These are phyloP conservation scores for Anseranas semipalmata DNA, from an alignment of 2,113 vertebrate genomes.

Conservation along the genomic window DNA sequence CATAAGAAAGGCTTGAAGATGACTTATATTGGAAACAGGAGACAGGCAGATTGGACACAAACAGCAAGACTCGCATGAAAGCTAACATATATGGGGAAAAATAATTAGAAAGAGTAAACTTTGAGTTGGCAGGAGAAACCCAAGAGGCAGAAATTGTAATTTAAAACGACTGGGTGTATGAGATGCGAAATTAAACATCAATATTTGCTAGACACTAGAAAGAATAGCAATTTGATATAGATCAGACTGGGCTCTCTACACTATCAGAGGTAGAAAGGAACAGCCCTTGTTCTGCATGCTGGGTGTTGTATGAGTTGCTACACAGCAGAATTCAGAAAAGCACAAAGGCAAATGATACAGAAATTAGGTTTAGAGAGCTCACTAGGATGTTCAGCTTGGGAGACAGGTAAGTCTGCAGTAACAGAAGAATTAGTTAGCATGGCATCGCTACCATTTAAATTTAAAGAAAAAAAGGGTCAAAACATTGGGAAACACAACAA, in stretches of 20 bases:
- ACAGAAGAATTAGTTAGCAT: neutral
- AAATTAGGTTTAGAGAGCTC: neutral
- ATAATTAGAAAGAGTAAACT: conserved; percentile 59
- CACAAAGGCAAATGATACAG: neutral
- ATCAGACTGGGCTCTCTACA: neutral
- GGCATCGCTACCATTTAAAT: neutral
- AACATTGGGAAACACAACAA: neutral
- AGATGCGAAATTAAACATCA: conserved; percentile 54
- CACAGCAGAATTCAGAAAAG: neutral
- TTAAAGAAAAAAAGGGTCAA: neutral
- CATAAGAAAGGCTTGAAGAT: neutral
- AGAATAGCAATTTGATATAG: neutral
- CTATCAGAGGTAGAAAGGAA: neutral
- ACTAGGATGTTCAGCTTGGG: neutral
- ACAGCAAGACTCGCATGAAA: conserved; percentile 3
- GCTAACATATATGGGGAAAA: neutral
- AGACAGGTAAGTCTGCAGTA: neutral
- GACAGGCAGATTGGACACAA: neutral
- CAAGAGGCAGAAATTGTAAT: conserved; percentile 43
- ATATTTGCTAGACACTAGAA: conserved; percentile 36
- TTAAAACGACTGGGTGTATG: neutral
- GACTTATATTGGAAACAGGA: neutral
- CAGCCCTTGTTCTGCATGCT: neutral
- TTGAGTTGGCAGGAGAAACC: conserved; percentile 18
- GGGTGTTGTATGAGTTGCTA: neutral